Conservation (phyloP, 2,113 vertebrate species). For the Heterotis niloticus region DNA sequence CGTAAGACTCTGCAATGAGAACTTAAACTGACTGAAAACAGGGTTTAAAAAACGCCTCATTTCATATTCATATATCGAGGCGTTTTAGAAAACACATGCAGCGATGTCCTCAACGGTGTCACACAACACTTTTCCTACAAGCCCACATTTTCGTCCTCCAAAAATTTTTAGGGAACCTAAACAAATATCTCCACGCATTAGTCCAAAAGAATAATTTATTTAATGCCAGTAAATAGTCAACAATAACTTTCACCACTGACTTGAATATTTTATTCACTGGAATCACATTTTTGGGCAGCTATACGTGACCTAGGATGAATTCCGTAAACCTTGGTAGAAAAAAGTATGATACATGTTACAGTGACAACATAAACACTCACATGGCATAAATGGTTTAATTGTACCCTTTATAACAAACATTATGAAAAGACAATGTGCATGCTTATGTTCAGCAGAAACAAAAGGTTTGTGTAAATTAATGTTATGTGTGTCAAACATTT, state of each 20-base stretch:
- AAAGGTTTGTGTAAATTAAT: constrained; percentile 22
- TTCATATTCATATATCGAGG: too few species aligned
- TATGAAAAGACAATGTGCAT: constrained; percentile 43
- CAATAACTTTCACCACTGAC: constrained; percentile 38
- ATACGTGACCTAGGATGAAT: constrained; percentile 41
- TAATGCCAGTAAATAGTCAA: constrained; percentile 51
- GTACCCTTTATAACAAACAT: constrained; percentile 36
- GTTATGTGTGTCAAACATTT: not conserved
- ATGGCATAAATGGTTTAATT: constrained; percentile 35
- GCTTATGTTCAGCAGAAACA: constrained; percentile 35
- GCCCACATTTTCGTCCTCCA: too few species aligned
- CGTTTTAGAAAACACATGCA: too few species aligned
- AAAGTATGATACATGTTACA: constrained; percentile 40
- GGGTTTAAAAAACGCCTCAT: too few species aligned
- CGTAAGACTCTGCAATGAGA: too few species aligned
- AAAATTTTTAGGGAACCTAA: too few species aligned
- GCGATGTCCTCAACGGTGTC: too few species aligned
- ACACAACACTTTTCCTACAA: too few species aligned
- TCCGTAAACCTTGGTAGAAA: constrained; percentile 30
- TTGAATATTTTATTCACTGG: constrained; percentile 25
- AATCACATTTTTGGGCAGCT: constrained; percentile 49
- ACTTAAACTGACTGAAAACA: too few species aligned
- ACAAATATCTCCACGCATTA: constrained; percentile 33
- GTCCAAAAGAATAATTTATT: constrained; percentile 47
- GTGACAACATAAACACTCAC: constrained; percentile 40